Base-by-base conservation (phyloP, 92 coral and sea anemone genomes). In the Isaurus tuberculatus region DNA sequence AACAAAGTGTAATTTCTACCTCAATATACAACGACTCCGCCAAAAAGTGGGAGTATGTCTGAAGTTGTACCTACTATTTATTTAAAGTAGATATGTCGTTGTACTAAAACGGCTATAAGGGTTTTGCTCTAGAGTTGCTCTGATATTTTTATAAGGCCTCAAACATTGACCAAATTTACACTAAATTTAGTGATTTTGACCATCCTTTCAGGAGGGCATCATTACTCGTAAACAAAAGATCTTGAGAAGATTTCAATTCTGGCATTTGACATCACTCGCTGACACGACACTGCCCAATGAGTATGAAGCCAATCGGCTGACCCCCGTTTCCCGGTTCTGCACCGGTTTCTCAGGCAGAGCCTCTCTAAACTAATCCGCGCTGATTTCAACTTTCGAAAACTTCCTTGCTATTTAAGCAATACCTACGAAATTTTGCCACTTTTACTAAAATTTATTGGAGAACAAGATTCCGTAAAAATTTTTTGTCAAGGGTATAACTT, bases 71-170 rank as follows among this genome's bases (percentile, higher is more conserved):
- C 30, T 65, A 65, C 71, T 65, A 65, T 65, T 65, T 65, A 25
- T 65, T 65, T 65, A 65, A 65, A 65, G 71, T 65, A 65, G 71
- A 65, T 65, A 65, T 65, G 71, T 65, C 71, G 10, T 65, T 65
- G 71, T 65, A 65, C 71, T 65, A 65, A 65, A 65, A 65, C 71
- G 10, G 3, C 36, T 65, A 65, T 25, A 65, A 65, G n/a, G 36
- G 71, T 65, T 65, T 65, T 65, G 71, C 71, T 65, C 71, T 65
- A 27, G 71, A 65, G 36, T 65, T 65, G 71, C 71, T 65, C 15
- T 65, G 71, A 65, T 25, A 25, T 13, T 65, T 65, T 65, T 65
- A 65, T 65, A 13, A 65, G 15, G 71, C 71, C 71, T 65, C 71
- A 30, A 65, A 61, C 68, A 61, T 61, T 61, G 68, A 61, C 68